These are phyloP conservation scores for Drosophila willistoni DNA, from an alignment of 1,140 invertebrate genomes.

Conservation along the genomic window DNA sequence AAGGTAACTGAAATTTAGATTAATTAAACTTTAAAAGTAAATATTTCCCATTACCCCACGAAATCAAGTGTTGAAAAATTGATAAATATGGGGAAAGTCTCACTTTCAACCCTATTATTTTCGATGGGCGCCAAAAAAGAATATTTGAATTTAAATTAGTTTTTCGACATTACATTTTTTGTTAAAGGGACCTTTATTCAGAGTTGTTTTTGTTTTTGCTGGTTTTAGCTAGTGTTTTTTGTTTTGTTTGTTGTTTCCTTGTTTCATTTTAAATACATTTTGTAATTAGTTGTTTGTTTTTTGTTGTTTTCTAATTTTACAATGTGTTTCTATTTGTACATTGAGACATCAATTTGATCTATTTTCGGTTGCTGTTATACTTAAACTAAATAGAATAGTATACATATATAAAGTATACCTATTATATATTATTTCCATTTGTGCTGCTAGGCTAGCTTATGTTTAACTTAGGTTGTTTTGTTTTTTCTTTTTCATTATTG, in stretches of 20 bases:
- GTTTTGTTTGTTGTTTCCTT: conserved; percentile 2
- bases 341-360: conserved; percentile 71
- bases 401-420: conserved; percentile 29
- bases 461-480: conserved; percentile 48
- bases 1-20: no score
- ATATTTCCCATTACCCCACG: no score
- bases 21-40: no score
- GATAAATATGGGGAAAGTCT: no score
- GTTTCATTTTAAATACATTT: conserved; percentile 45
- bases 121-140: background rate
- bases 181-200: conserved; percentile 4
- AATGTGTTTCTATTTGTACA: conserved; percentile 68
- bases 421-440: conserved; percentile 52
- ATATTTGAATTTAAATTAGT: no score
- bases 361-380: conserved; percentile 46
- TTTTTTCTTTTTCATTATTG: conserved; percentile 41
- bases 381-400: conserved; percentile 42
- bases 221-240: conserved; percentile 37
- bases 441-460: conserved; percentile 50
- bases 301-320: conserved; percentile 45
- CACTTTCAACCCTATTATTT: no score
- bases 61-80: no score
- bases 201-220: conserved; percentile 20
- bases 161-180: background rate
- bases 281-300: conserved; percentile 18